Conservation (phyloP, 2,888 invertebrate genomes). For the Lymantria monacha region DNA sequence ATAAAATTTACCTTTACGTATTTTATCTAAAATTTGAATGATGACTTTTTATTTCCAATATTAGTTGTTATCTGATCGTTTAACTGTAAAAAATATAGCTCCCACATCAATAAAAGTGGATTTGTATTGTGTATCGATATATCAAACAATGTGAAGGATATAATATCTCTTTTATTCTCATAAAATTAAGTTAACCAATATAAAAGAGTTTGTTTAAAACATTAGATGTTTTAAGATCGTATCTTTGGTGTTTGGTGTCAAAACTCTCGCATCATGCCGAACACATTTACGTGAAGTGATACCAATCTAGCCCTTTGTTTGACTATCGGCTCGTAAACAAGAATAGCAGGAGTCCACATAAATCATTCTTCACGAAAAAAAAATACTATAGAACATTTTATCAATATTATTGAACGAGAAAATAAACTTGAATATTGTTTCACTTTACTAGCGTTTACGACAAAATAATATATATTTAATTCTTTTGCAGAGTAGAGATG, state of each 20-base stretch:
- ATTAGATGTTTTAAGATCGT: conserved; percentile 79
- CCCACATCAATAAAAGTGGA: conserved; percentile 38
- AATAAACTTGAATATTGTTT: conserved; percentile 6
- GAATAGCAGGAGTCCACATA: conserved; percentile 78
- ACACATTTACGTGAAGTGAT: conserved; percentile 69
- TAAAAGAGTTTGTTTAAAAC: conserved; percentile 82
- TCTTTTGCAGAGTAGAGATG: conserved; percentile 15
- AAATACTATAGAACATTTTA: conserved; percentile 9
- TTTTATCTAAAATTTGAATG: conserved; percentile 1
- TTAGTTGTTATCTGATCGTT: conserved; percentile 24
- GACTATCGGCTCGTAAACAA: conserved; percentile 73
- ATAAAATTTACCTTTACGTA: no score
- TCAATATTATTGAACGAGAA: background rate
- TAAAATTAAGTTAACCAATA: conserved; percentile 77
- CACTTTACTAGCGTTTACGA: conserved; percentile 18
- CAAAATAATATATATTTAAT: conserved; percentile 32
- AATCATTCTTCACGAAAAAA: conserved; percentile 52
- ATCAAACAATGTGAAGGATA: conserved; percentile 54
- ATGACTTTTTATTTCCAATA: conserved; percentile 15
- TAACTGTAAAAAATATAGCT: conserved; percentile 19
- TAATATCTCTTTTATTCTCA: conserved; percentile 70
- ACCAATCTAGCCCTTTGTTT: conserved; percentile 71
- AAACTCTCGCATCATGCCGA: conserved; percentile 80
- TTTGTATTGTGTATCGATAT: conserved; percentile 51
- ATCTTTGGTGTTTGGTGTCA: conserved; percentile 78